Conservation (phyloP, 1,140 invertebrate species). For the Drosophila jambulina region DNA sequence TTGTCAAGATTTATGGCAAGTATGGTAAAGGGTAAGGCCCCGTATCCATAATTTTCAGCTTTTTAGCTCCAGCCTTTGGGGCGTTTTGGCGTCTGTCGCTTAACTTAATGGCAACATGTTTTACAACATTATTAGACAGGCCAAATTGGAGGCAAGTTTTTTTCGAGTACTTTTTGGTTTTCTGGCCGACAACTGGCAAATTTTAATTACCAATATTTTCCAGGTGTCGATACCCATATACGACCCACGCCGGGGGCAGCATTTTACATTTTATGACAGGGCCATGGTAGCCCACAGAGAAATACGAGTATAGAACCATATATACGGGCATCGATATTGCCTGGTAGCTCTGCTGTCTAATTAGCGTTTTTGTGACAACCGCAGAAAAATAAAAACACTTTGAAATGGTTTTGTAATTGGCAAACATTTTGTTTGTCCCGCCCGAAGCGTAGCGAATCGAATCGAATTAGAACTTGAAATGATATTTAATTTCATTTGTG, state of each 20-base stretch:
- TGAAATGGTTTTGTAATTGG: conserved; percentile 74
- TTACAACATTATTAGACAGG: conserved; percentile 81
- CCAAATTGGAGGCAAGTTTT: conserved; percentile 37
- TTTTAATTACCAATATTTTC: conserved; percentile 80
- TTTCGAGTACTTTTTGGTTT: conserved; percentile 2
- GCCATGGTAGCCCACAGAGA: conserved; percentile 41
- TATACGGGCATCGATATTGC: conserved; percentile 16
- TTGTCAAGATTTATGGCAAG: conserved; percentile 14
- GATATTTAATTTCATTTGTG: conserved; percentile 70
- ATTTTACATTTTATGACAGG: conserved; percentile 75
- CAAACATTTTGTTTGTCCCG: conserved; percentile 56
- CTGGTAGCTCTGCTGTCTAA: conserved; percentile 68
- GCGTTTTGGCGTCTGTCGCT: conserved; percentile 63
- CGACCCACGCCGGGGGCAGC: conserved; percentile 65
- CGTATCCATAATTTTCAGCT: conserved; percentile 2
- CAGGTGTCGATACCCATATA: conserved; percentile 67
- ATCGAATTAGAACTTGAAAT: conserved; percentile 14
- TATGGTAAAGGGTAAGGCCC: conserved; percentile 37
- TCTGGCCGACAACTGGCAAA: conserved; percentile 58
- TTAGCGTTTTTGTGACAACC: conserved; percentile 68
- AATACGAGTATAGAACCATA: conserved; percentile 18
- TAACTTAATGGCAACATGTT: conserved; percentile 76
- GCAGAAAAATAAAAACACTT: conserved; percentile 54
- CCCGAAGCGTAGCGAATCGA: conserved; percentile 21
- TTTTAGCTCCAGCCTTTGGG: conserved; percentile 47